Percentiles rank a stretch among this genome's conserved stretches.
Conservation (phyloP, 2,888 invertebrate genomes). For the Rhagonycha fulva region DNA sequence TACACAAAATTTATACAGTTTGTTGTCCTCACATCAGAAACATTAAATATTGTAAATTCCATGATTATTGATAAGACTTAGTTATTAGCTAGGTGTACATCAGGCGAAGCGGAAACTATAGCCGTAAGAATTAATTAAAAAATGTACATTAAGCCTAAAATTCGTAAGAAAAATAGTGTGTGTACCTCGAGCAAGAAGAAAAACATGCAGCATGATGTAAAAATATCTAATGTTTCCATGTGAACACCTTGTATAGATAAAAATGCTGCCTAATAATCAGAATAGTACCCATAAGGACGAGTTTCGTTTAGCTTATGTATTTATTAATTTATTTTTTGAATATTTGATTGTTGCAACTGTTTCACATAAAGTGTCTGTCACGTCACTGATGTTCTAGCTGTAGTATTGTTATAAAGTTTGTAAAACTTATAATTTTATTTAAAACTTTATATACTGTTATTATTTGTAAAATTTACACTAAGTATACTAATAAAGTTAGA, state of each 20-base stretch:
- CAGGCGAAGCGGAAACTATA: no score
- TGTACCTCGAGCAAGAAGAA: no score
- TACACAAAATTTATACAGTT: background rate
- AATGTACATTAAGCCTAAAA: no score
- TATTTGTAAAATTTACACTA: background rate
- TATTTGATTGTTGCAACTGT: background rate
- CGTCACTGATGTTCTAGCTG: background rate
- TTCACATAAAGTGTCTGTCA: background rate
- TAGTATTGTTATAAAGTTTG: background rate
- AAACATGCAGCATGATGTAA: no score
- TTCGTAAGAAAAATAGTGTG: no score
- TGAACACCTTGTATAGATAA: background rate
- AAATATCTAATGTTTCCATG: background rate
- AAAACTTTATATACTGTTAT: background rate
- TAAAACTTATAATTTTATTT: background rate
- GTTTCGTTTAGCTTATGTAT: no score
- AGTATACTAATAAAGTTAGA: background rate
- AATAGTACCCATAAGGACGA: background rate
- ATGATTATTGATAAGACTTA: no score
- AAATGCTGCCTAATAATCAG: background rate
- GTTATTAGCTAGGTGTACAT: no score
- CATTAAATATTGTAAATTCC: background rate
- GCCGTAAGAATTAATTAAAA: no score
- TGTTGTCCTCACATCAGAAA: background rate
- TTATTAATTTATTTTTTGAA: background rate